Evolutionary conservation across 2,113 vertebrate species (phyloP).

Genomic region (Silurus meridionalis): DNA sequence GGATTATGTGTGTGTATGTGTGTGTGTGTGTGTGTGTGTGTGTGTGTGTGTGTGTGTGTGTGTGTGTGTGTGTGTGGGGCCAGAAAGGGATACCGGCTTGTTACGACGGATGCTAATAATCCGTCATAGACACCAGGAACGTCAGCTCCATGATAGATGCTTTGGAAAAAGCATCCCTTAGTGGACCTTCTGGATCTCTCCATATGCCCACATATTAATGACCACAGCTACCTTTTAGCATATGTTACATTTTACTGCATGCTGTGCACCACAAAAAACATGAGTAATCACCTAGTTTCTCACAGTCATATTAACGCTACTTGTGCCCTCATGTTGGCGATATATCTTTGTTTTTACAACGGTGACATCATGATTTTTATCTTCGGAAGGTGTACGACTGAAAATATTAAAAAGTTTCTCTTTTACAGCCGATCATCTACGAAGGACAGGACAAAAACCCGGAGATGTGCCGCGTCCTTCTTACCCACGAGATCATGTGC

Average conservation of each 20-base stretch:
- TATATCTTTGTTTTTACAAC: not conserved
- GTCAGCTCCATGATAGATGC: constrained; percentile 63
- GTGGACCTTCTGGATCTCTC: constrained; percentile 46
- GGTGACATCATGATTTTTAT: not conserved
- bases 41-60: constrained; percentile 47
- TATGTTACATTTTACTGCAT: constrained; percentile 49
- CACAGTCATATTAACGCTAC: constrained; percentile 19
- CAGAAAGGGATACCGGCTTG: constrained; percentile 11
- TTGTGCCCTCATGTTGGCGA: not conserved
- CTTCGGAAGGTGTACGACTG: not conserved
- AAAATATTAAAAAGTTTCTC: constrained; percentile 5
- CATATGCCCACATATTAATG: constrained; percentile 34
- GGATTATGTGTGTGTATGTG: constrained; percentile 44
- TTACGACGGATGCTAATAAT: constrained; percentile 58
- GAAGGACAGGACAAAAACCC: constrained; percentile 98
- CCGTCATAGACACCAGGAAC: constrained; percentile 64
- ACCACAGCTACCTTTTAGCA: constrained; percentile 52
- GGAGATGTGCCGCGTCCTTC: constrained; percentile 94
- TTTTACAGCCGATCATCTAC: constrained; percentile 85
- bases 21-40: constrained; percentile 44
- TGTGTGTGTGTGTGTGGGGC: constrained; percentile 42
- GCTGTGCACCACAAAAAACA: constrained; percentile 34
- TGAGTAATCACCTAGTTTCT: constrained; percentile 45
- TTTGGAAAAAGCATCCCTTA: constrained; percentile 49
- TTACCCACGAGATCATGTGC: constrained; percentile 95